These are phyloP conservation scores for Epizoanthus stellaris DNA, from an alignment of 92 coral and sea anemone genomes.

Conservation along the genomic window DNA sequence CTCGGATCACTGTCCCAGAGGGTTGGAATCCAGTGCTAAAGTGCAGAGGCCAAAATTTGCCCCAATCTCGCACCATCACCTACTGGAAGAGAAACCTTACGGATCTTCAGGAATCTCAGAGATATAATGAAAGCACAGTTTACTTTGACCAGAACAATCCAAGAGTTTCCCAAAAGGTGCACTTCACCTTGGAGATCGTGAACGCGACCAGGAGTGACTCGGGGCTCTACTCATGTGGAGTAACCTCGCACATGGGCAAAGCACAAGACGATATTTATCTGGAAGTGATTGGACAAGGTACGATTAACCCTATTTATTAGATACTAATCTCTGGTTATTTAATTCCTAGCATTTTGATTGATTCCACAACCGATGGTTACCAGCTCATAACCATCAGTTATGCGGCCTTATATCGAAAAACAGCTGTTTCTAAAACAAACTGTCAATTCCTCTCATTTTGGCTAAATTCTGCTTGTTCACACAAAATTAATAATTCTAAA, in stretches of 20 bases:
- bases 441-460: too few relatives aligned
- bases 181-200: not conserved
- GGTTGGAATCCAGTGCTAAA: slow-evolving; percentile 5
- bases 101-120: not conserved
- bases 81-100: not conserved
- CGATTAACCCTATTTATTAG: not conserved
- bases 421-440: too few relatives aligned
- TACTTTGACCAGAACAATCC: slow-evolving; percentile 27
- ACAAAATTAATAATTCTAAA: too few relatives aligned
- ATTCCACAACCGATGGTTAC: not conserved
- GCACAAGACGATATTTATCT: slow-evolving; percentile 1
- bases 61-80: not conserved
- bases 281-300: slow-evolving; percentile 26
- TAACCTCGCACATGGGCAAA: not conserved
- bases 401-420: not conserved
- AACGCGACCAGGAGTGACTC: slow-evolving; percentile 16
- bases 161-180: not conserved
- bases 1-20: slow-evolving; percentile 3
- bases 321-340: too few relatives aligned
- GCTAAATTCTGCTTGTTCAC: too few relatives aligned
- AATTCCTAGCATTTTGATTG: not conserved
- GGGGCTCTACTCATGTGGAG: slow-evolving; percentile 19
- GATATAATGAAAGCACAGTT: not conserved
- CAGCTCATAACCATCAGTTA: not conserved
- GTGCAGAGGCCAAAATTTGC: slow-evolving; percentile 22